A percentile compares a stretch with the other conserved stretches of the same genome.
Evolutionary conservation across 2,113 vertebrate species (phyloP).

Genomic region (Paratilapia polleni): DNA sequence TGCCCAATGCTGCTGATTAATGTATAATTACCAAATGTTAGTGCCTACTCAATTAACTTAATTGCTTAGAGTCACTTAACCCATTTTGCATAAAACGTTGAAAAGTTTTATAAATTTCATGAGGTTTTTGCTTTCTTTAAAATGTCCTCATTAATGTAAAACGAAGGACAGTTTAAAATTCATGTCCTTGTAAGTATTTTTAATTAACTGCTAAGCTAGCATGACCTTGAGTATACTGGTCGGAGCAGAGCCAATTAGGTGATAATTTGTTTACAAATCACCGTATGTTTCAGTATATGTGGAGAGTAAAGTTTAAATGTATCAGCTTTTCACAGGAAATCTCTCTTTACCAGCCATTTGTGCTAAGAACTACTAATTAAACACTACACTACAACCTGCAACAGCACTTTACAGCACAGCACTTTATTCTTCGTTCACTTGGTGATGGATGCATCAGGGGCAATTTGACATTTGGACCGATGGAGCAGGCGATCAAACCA

Average conservation of each 20-base stretch:
- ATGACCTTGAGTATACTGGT: neutral
- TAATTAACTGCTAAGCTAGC: slow-evolving; percentile 3
- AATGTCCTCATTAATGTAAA: slow-evolving; percentile 2
- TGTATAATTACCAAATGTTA: slow-evolving; percentile 3
- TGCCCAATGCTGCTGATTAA: neutral
- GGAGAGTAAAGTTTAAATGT: neutral
- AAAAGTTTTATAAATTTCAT: neutral
- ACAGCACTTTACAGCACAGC: neutral
- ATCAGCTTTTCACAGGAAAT: neutral
- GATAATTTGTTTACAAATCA: neutral
- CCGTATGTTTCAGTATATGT: no score
- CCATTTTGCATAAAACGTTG: neutral
- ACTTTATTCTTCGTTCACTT: neutral
- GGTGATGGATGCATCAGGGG: neutral
- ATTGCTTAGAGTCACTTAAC: neutral
- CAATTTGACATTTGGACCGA: neutral
- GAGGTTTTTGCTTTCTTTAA: neutral
- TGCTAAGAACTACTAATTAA: neutral
- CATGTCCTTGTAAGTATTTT: neutral
- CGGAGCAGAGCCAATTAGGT: neutral
- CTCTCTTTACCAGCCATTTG: neutral
- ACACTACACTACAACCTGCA: neutral
- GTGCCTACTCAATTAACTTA: neutral
- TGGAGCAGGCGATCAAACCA: neutral
- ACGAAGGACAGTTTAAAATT: neutral